Conservation (phyloP, 2,888 invertebrate species). For the Philereme vetulata region DNA sequence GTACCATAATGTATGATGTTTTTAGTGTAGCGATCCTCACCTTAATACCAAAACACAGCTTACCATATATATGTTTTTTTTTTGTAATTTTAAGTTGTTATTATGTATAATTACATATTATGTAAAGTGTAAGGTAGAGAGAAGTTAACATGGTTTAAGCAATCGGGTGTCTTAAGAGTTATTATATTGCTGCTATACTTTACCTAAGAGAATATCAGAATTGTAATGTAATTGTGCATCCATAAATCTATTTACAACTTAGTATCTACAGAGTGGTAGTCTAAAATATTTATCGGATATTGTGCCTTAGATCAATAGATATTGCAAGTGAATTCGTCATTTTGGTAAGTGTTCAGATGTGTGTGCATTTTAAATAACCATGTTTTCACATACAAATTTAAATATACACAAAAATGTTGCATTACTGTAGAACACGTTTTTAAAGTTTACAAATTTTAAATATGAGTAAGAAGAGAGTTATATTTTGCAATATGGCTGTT, state of each 20-base stretch:
- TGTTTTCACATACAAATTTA: slow-evolving; percentile 49
- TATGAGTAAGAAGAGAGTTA: slow-evolving; percentile 42
- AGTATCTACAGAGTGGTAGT: slow-evolving; percentile 59
- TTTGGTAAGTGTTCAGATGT: slow-evolving; percentile 61
- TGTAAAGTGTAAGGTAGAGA: slow-evolving; percentile 74
- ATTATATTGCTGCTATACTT: slow-evolving; percentile 78
- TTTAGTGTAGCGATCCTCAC: slow-evolving; percentile 79
- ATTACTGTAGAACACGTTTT: slow-evolving; percentile 31
- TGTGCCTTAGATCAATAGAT: slow-evolving; percentile 80
- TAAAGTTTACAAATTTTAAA: slow-evolving; percentile 27
- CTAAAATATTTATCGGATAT: slow-evolving; percentile 77
- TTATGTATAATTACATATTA: slow-evolving; percentile 44
- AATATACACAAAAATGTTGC: slow-evolving; percentile 36
- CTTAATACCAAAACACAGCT: slow-evolving; percentile 83
- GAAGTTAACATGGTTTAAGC: slow-evolving; percentile 69
- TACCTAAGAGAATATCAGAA: slow-evolving; percentile 64
- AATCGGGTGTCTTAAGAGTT: slow-evolving; percentile 57
- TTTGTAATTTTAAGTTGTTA: slow-evolving; percentile 78
- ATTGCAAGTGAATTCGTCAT: slow-evolving; percentile 37
- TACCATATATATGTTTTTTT: slow-evolving; percentile 79
- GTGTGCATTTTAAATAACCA: slow-evolving; percentile 61
- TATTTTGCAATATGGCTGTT: slow-evolving; percentile 72
- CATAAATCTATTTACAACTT: slow-evolving; percentile 68
- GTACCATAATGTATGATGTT: slow-evolving; percentile 29
- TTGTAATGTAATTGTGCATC: slow-evolving; percentile 51